These are phyloP conservation scores for Gymnobelideus leadbeateri DNA, from an alignment of 2,113 vertebrate genomes.

Conservation along the genomic window DNA sequence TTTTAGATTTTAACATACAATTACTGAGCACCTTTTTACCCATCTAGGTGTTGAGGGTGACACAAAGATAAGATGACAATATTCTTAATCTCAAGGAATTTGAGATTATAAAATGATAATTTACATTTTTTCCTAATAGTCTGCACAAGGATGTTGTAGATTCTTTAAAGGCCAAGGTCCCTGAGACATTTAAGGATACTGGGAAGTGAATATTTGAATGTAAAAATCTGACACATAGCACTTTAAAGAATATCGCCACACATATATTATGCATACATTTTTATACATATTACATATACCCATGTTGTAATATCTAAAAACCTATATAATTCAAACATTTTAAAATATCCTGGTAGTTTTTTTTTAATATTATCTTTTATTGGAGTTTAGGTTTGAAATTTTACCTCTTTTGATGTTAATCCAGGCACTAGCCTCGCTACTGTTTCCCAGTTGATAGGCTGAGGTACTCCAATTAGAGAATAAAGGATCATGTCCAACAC, in stretches of 20 bases:
- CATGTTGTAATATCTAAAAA: conserved; percentile 11
- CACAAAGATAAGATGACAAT: no score
- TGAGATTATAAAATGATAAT: no score
- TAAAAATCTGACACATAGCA: conserved; percentile 1
- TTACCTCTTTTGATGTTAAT: conserved; percentile 96
- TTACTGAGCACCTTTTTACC: no score
- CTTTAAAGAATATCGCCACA: conserved; percentile 16
- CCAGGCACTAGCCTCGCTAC: conserved; percentile 96
- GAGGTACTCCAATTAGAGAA: conserved; percentile 91
- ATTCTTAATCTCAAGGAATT: no score
- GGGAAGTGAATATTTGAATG: conserved; percentile 17
- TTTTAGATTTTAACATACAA: no score
- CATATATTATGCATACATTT: conserved; percentile 4
- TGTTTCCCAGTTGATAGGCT: conserved; percentile 97
- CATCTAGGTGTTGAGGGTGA: no score
- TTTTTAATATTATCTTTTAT: neutral
- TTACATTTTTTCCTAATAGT: no score
- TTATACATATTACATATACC: neutral
- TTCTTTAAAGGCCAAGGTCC: no score
- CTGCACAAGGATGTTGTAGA: no score
- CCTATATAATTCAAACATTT: conserved; percentile 13
- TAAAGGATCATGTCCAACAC: conserved; percentile 97
- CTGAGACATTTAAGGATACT: no score
- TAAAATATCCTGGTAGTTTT: conserved; percentile 8
- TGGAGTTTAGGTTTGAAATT: conserved; percentile 21